Evolutionary conservation across 1,140 invertebrate species (phyloP).

Genomic region (Eurosta solidaginis): DNA sequence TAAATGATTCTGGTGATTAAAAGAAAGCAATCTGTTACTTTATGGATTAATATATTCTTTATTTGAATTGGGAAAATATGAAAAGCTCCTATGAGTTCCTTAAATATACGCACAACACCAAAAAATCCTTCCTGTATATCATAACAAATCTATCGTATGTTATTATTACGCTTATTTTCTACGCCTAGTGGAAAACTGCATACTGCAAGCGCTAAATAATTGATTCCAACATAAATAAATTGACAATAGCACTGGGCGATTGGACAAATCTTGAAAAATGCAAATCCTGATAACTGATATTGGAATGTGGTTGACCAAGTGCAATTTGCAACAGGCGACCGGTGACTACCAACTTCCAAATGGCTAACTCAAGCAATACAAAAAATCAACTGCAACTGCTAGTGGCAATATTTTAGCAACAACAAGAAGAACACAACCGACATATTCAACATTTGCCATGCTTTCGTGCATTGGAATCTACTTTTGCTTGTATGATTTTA

Average conservation of each 20-base stretch:
- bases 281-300: neutral
- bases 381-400: neutral
- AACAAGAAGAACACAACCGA: neutral
- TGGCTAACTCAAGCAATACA: neutral
- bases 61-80: too few species aligned
- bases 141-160: too few species aligned
- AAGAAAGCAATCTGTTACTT: too few species aligned
- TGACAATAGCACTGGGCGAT: neutral
- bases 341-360: neutral
- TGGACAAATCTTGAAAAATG: neutral
- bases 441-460: neutral
- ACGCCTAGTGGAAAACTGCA: too few species aligned
- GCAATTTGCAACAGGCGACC: neutral
- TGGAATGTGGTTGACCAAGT: conserved; percentile 13
- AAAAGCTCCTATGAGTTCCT: too few species aligned
- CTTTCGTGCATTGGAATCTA: neutral
- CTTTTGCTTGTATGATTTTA: neutral
- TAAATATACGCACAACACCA: too few species aligned
- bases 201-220: neutral
- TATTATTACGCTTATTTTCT: too few species aligned
- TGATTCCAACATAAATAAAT: neutral
- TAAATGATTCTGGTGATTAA: too few species aligned
- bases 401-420: neutral
- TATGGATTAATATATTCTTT: too few species aligned
- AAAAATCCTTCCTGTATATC: too few species aligned